These are phyloP conservation scores for Anas capensis DNA, from an alignment of 2,797 vertebrate genomes.

Conservation along the genomic window DNA sequence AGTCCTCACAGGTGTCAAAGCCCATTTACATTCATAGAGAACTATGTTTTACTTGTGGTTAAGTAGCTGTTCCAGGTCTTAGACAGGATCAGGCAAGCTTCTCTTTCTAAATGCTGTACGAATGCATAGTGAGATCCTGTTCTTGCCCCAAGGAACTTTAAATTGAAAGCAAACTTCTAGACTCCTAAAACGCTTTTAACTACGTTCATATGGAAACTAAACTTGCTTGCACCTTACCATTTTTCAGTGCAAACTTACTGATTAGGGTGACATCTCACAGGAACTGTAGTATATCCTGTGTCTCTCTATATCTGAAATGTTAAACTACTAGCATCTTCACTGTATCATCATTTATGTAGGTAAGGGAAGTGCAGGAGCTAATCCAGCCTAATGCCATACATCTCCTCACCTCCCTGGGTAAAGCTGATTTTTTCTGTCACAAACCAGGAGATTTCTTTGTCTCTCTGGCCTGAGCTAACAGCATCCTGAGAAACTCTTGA, in stretches of 20 bases:
- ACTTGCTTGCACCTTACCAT: neutral
- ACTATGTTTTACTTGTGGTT: neutral
- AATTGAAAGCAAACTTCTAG: neutral
- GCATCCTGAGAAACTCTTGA: neutral
- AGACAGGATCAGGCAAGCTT: neutral
- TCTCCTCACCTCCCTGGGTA: neutral
- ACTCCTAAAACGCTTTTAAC: neutral
- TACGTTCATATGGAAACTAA: neutral
- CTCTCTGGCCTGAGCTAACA: neutral
- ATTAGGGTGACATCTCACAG: neutral
- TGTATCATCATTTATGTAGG: neutral
- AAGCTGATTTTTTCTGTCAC: neutral
- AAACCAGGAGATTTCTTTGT: neutral
- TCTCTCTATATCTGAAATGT: neutral
- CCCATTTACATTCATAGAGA: neutral
- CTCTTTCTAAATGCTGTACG: neutral
- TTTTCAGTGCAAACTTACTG: neutral
- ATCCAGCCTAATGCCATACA: neutral
- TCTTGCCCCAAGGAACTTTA: neutral
- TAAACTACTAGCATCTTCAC: neutral
- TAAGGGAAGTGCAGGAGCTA: neutral
- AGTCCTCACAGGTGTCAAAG: neutral
- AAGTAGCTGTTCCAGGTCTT: neutral
- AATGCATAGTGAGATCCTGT: neutral
- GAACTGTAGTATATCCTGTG: neutral